Conservation (phyloP, 2,888 invertebrate species). For the Philaethria dido region DNA sequence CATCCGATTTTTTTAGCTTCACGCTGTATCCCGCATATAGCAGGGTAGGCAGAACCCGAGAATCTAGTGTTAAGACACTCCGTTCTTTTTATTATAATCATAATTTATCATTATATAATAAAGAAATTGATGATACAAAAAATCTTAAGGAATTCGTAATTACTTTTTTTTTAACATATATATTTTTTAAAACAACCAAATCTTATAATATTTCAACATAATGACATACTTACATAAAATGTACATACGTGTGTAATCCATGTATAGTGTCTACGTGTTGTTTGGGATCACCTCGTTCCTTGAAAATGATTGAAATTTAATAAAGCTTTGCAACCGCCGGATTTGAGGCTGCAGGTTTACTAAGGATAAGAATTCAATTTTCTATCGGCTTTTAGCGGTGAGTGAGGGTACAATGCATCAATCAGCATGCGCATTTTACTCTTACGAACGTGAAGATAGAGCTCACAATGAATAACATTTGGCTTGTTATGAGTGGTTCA, state of each 20-base stretch:
- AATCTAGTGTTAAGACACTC: too few relatives aligned
- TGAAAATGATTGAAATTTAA: slow-evolving; percentile 46
- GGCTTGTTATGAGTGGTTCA: slow-evolving; percentile 28
- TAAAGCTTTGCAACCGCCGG: slow-evolving; percentile 46
- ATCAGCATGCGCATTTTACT: slow-evolving; percentile 23
- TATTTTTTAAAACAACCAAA: too few relatives aligned
- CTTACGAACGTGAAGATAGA: slow-evolving; percentile 28
- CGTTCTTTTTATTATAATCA: too few relatives aligned
- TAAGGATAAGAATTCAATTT: slow-evolving; percentile 51
- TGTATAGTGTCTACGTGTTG: not conserved
- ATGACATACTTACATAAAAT: too few relatives aligned
- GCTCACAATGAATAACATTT: slow-evolving; percentile 28
- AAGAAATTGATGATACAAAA: too few relatives aligned
- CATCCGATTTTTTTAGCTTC: too few relatives aligned
- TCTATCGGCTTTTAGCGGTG: slow-evolving; percentile 48
- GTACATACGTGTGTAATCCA: not conserved
- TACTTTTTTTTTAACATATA: too few relatives aligned
- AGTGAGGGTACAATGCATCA: slow-evolving; percentile 37
- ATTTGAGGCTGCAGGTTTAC: slow-evolving; percentile 48
- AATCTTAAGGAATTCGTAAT: too few relatives aligned
- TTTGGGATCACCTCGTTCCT: slow-evolving; percentile 31
- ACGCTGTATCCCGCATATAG: too few relatives aligned
- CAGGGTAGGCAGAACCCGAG: too few relatives aligned
- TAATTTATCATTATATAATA: too few relatives aligned
- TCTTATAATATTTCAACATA: too few relatives aligned